phyloP scores from a whole-genome alignment of 2,888 invertebrate species.

The Prenolepis imparis region DNA sequence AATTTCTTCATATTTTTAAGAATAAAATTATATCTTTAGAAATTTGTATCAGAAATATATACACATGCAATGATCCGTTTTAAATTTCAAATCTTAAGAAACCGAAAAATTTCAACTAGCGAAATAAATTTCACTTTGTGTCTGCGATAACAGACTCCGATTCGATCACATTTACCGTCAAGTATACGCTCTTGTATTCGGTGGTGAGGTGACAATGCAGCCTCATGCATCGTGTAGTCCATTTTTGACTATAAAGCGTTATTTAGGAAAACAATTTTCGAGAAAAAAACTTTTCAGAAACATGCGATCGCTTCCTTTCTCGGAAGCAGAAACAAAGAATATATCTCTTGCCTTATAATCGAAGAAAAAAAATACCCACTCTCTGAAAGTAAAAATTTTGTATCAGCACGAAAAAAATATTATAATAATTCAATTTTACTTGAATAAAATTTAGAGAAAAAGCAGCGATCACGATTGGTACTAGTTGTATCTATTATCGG shows the following conservation, averaged over 20 bases:
- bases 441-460: slow-evolving; percentile 65
- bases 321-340: slow-evolving; percentile 49
- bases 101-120: neutral
- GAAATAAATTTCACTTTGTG: slow-evolving; percentile 7
- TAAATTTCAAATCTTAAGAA: slow-evolving; percentile 4
- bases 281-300: slow-evolving; percentile 67
- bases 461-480: slow-evolving; percentile 44
- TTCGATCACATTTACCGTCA: slow-evolving; percentile 37
- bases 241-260: slow-evolving; percentile 59
- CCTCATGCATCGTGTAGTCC: slow-evolving; percentile 58
- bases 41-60: neutral
- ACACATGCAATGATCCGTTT: neutral
- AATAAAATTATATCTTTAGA: neutral
- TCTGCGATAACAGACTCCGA: neutral
- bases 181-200: slow-evolving; percentile 62
- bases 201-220: slow-evolving; percentile 65
- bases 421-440: slow-evolving; percentile 47
- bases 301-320: slow-evolving; percentile 48
- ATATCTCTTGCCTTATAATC: slow-evolving; percentile 67
- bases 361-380: slow-evolving; percentile 54
- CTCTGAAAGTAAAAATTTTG: slow-evolving; percentile 62
- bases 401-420: slow-evolving; percentile 52
- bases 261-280: slow-evolving; percentile 64
- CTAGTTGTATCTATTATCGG: slow-evolving; percentile 48
- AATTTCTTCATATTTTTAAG: neutral